Base-by-base conservation (phyloP, 1,140 invertebrate genomes). In the Bombus superbus region DNA sequence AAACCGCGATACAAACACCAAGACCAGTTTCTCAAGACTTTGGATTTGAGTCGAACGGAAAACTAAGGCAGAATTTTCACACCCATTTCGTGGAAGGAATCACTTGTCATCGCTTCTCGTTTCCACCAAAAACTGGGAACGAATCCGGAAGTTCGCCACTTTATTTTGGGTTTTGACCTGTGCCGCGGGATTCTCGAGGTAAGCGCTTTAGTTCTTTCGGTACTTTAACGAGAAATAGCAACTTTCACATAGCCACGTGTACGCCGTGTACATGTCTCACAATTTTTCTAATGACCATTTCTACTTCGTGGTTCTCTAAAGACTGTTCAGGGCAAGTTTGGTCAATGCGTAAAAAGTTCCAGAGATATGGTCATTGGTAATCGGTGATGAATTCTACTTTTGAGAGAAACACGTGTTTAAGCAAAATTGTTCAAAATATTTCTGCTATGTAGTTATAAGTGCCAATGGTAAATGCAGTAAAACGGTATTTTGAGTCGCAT, bases 41-140 rank as follows among this genome's bases (percentile, higher is more conserved):
- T 32, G 64, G 28, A 64, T 75, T 71, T 32, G 66, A 71, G 18
- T 40, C 40, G 11, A 59, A 40, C 22, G 38, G 75, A 69, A 84
- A 84, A 59, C 66, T 78, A 25, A 59, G 53, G 28, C 15, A 64
- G 73, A 53, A 47, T 64, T 40, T 64, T 15, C 81, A 73, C 47
- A 3, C 8, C 18, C 47, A 22, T 53, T 53, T 53, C 47, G 1
- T 22, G 47, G 47, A 22, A 53, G 47, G 18, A 53, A 53, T 18
- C 32, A 32, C 18, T 57, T 78, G 82, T 83, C 82, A 62, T 69
- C 71, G 15, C 78, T 88, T 83, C 84, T 53, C 62, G 68, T 84
- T 84, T 25, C n/a, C 73, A 40, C 28, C 42, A 76, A 79, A 81
- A 80, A 71, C 35, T 18, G 40, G 53, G 53, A 66, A 83, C 40